Base-by-base conservation (phyloP, 2,888 invertebrate species). In the Ceramica pisi region DNA sequence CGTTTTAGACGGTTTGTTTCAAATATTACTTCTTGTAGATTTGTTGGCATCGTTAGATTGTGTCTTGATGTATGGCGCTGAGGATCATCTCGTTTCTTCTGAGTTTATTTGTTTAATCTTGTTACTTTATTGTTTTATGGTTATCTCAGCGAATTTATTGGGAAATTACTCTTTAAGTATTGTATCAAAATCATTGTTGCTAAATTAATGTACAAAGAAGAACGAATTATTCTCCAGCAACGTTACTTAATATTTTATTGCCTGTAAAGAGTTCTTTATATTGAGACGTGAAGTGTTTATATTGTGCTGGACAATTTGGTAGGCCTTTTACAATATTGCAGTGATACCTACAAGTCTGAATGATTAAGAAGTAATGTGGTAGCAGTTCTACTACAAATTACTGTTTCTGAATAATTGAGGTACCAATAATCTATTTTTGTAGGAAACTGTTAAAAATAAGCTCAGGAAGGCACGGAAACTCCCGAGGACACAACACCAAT, bases 21-120 rank as follows among this genome's bases (percentile, higher is more conserved):
- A 75, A 88, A 84, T 86, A 84, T 75, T 79, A 75, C 86, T 84
- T 78, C 80, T 84, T 82, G 82, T 76, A 84, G 80, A 81, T 84
- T 79, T 79, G 78, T 69, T 80, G 63, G 44, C 51, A 46, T 66
- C 72, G 31, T 72, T 56, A 72, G 70, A 67, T 74, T 53, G 50
- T 71, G 53, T 74, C 63, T 74, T 82, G 75, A 78, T 75, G 53
- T 75, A 80, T 72, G 50, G 4, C n/a, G 48, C 61, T 64, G 21
- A 65, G 59, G 31, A 44, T 59, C n/a, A 26, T 53, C 53, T 66
- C 50, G 53, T 67, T 79, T 21, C 38, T 56, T 60, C 23, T 50
- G 50, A 66, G 53, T 78, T 79, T 79, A 81, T 83, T 79, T 56
- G 67, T 85, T 77, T 72, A 81, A 78, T 83, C 55, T 83, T 63